These are phyloP conservation scores for Euproctis similis DNA, from an alignment of 2,888 invertebrate species.

Conservation along the genomic window DNA sequence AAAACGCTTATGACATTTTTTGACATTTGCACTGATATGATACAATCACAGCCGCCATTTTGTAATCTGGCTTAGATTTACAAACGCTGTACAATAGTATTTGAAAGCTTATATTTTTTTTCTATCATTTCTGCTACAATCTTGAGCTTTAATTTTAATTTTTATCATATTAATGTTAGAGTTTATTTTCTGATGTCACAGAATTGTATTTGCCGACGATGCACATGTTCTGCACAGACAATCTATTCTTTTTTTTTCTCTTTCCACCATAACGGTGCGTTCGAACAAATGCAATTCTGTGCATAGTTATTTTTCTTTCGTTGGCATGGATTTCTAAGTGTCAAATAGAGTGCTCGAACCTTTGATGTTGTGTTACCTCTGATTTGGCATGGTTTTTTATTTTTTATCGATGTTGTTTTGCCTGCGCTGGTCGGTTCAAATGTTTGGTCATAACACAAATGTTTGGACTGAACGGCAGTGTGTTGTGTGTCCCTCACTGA, in stretches of 20 bases:
- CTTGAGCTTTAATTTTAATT: slow-evolving; percentile 54
- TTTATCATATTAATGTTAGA: slow-evolving; percentile 56
- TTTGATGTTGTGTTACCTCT: slow-evolving; percentile 46
- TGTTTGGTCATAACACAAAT: slow-evolving; percentile 12
- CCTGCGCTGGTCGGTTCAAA: slow-evolving; percentile 44
- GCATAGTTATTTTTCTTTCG: slow-evolving; percentile 30
- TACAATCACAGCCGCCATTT: slow-evolving; percentile 53
- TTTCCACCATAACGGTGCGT: slow-evolving; percentile 5
- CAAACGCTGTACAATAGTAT: slow-evolving; percentile 65
- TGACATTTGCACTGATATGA: slow-evolving; percentile 42
- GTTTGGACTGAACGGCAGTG: slow-evolving; percentile 35
- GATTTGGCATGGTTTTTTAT: slow-evolving; percentile 61
- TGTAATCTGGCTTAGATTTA: slow-evolving; percentile 53
- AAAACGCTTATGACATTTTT: slow-evolving; percentile 56
- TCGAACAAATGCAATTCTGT: slow-evolving; percentile 22
- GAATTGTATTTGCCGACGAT: slow-evolving; percentile 23
- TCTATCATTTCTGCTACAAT: slow-evolving; percentile 57
- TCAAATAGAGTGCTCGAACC: slow-evolving; percentile 59
- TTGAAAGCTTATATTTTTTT: slow-evolving; percentile 61
- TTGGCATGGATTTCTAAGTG: slow-evolving; percentile 59
- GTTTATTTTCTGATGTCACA: slow-evolving; percentile 22
- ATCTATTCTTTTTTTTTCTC: background rate
- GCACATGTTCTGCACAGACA: slow-evolving; percentile 6
- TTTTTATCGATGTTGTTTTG: slow-evolving; percentile 50
- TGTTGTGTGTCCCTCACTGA: slow-evolving; percentile 60